Conservation (phyloP, 2,888 invertebrate species). For the Tridacna crocea region DNA sequence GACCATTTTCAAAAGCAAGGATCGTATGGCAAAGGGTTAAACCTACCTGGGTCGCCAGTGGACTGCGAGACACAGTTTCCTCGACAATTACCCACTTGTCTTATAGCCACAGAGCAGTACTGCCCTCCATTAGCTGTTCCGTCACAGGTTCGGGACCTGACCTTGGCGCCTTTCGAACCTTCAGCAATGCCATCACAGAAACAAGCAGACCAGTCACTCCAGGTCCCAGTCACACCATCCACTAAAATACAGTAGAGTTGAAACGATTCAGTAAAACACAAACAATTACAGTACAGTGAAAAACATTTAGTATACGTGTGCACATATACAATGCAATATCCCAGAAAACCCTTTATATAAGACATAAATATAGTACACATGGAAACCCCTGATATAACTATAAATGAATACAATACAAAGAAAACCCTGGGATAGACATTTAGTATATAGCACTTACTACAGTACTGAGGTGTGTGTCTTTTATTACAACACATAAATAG, state of each 20-base stretch:
- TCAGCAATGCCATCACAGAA: conserved; percentile 36
- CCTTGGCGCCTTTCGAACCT: not conserved
- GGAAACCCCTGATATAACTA: no score
- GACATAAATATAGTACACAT: no score
- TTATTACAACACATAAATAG: no score
- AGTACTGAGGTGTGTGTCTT: no score
- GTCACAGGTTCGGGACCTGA: not conserved
- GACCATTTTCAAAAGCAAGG: not conserved
- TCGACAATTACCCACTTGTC: not conserved
- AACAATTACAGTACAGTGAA: no score
- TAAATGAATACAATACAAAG: no score
- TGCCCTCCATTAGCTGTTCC: conserved; percentile 15
- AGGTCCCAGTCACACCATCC: conserved; percentile 29
- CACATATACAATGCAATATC: no score
- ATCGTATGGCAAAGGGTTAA: not conserved
- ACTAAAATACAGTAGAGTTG: conserved; percentile 21
- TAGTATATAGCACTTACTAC: no score
- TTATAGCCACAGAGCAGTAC: not conserved
- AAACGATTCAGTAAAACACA: no score
- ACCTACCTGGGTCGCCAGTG: not conserved
- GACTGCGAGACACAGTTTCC: not conserved
- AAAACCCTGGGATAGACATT: no score
- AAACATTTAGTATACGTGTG: no score
- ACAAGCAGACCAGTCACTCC: conserved; percentile 49
- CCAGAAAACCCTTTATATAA: no score